A percentile compares a stretch with the other conserved stretches of the same genome.
These are phyloP conservation scores for Teleogryllus occipitalis DNA, from an alignment of 1,140 invertebrate species.

Conservation along the genomic window DNA sequence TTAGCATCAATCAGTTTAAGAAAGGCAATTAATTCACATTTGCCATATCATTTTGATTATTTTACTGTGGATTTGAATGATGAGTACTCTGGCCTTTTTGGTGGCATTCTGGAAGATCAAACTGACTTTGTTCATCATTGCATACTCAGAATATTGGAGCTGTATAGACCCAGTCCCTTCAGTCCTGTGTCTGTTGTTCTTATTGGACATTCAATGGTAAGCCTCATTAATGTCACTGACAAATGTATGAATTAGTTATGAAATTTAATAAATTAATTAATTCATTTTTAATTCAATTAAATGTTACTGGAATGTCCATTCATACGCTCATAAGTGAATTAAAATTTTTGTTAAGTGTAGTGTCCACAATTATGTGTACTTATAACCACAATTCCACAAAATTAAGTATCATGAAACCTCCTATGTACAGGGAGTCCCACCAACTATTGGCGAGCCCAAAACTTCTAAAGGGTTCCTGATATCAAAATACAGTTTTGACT, in stretches of 20 bases:
- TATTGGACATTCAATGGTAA: conserved; percentile 88
- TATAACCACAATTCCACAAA: too few relatives aligned
- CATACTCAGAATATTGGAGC: conserved; percentile 58
- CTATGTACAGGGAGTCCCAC: too few relatives aligned
- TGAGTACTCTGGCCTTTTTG: conserved; percentile 69
- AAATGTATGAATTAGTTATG: not conserved
- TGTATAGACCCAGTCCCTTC: conserved; percentile 52
- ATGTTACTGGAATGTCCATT: too few relatives aligned
- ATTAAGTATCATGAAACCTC: too few relatives aligned
- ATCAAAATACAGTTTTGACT: too few relatives aligned
- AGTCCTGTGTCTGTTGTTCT: conserved; percentile 57
- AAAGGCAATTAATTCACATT: conserved; percentile 54
- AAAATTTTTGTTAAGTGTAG: too few relatives aligned
- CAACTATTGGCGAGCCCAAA: too few relatives aligned
- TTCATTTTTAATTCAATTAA: not conserved
- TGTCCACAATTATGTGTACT: too few relatives aligned
- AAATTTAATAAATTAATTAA: not conserved
- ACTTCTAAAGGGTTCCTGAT: too few relatives aligned
- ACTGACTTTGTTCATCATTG: conserved; percentile 65
- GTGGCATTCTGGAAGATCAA: conserved; percentile 67
- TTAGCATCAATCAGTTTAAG: conserved; percentile 79
- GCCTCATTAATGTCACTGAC: conserved; percentile 24
- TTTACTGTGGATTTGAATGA: conserved; percentile 79
- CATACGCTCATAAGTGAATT: too few relatives aligned
- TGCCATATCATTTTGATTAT: conserved; percentile 73